Conservation (phyloP, 1,140 invertebrate species). For the Argopecten irradians region DNA sequence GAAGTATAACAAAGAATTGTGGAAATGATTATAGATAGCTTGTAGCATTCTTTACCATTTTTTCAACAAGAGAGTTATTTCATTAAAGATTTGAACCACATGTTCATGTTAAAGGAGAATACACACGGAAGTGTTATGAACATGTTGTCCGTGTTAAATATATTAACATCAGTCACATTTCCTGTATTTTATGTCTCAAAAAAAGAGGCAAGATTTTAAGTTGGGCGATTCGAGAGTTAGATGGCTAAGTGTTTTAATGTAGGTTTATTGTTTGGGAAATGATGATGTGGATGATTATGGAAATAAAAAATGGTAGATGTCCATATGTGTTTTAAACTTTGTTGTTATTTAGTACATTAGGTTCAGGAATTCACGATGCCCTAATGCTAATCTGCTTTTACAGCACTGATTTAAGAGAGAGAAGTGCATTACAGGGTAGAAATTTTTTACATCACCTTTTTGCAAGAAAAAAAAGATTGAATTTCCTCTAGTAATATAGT, state of each 20-base stretch:
- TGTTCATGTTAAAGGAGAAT: background rate
- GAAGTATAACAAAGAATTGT: background rate
- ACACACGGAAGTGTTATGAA: background rate
- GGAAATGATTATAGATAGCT: background rate
- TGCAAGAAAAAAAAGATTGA: no score
- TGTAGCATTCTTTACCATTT: background rate
- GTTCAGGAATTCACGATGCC: no score
- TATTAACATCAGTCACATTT: constrained; percentile 10
- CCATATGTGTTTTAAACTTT: background rate
- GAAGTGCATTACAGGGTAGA: no score
- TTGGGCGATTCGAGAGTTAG: background rate
- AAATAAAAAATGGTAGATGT: background rate
- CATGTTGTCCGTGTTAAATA: background rate
- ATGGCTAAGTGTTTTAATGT: background rate
- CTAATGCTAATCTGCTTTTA: no score
- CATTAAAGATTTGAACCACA: background rate
- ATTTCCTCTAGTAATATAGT: no score
- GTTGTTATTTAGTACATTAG: no score
- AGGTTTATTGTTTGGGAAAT: background rate
- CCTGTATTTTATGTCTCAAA: background rate
- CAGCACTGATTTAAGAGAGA: no score
- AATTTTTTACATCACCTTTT: no score
- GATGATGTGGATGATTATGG: background rate
- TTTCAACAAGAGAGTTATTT: background rate
- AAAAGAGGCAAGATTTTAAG: background rate